Evolutionary conservation across 1,140 invertebrate genomes (phyloP).

Genomic region (Thrips palmi): DNA sequence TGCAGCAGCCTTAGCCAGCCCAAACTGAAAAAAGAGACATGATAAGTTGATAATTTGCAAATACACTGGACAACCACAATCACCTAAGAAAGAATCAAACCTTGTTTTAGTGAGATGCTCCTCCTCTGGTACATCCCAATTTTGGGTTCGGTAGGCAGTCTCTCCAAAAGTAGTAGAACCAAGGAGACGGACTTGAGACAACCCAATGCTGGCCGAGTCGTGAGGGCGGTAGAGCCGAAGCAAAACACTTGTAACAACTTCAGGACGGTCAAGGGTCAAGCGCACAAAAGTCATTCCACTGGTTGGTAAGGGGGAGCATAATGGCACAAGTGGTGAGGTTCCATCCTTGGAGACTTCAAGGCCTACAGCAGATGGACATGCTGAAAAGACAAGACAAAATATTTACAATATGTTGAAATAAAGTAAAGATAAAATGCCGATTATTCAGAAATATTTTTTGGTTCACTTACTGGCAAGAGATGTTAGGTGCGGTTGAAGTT

Average conservation of each 20-base stretch:
- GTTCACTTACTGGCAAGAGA: slow-evolving; percentile 51
- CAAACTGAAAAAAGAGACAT: slow-evolving; percentile 26
- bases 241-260: slow-evolving; percentile 31
- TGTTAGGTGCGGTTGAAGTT: slow-evolving; percentile 69
- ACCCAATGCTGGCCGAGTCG: slow-evolving; percentile 69
- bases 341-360: slow-evolving; percentile 50
- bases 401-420: slow-evolving; percentile 9
- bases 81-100: slow-evolving; percentile 15
- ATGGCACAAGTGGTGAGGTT: slow-evolving; percentile 33
- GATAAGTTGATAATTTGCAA: too few species aligned
- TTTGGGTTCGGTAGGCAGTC: slow-evolving; percentile 22
- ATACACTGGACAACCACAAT: too few species aligned
- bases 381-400: slow-evolving; percentile 23
- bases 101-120: slow-evolving; percentile 28
- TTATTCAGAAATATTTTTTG: background rate
- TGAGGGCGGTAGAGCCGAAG: slow-evolving; percentile 59
- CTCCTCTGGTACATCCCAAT: slow-evolving; percentile 24
- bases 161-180: slow-evolving; percentile 60
- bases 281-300: slow-evolving; percentile 72
- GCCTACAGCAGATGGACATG: slow-evolving; percentile 77
- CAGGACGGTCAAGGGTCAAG: slow-evolving; percentile 56
- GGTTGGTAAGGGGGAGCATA: slow-evolving; percentile 54
- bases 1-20: slow-evolving; percentile 48
- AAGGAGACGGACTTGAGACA: slow-evolving; percentile 70
- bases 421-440: slow-evolving; percentile 5